Evolutionary conservation across 2,113 vertebrate species (phyloP).

Genomic region (Siniperca knerii): DNA sequence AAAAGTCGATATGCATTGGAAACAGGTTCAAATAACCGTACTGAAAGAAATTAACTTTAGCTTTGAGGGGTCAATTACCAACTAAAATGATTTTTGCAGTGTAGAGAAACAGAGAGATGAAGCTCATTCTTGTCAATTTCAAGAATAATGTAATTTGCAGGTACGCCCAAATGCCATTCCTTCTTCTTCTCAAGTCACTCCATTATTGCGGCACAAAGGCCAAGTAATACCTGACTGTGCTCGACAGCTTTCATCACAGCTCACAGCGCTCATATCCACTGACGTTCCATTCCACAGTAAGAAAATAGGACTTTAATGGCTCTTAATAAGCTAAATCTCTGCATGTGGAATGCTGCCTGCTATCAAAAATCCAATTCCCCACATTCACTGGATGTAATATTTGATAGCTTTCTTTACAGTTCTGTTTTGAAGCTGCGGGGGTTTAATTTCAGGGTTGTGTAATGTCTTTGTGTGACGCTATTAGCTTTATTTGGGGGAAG

Average conservation of each 20-base stretch:
- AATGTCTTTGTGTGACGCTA: conserved; percentile 24
- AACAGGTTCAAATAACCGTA: neutral
- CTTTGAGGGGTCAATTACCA: neutral
- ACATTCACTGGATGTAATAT: conserved; percentile 27
- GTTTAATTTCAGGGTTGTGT: conserved; percentile 10
- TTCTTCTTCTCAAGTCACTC: neutral
- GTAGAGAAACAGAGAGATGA: neutral
- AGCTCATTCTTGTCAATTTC: neutral
- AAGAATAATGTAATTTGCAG: conserved; percentile 14
- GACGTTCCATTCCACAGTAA: accelerated
- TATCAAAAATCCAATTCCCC: conserved; percentile 39
- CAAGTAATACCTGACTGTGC: neutral
- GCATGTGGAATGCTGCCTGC: conserved; percentile 27
- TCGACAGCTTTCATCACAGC: neutral
- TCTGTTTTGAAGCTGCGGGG: conserved; percentile 26
- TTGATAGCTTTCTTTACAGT: conserved; percentile 19
- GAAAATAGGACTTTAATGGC: conserved; percentile 35
- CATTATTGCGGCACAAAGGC: neutral
- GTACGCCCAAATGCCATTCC: neutral
- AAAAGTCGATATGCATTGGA: too few relatives aligned
- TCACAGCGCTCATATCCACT: neutral
- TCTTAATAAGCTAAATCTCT: conserved; percentile 45
- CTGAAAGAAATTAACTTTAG: neutral
- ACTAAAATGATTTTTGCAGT: neutral
- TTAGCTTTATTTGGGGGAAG: conserved; percentile 5